Evolutionary conservation across 2,888 invertebrate species (phyloP).

Genomic region (Galeruca laticollis): DNA sequence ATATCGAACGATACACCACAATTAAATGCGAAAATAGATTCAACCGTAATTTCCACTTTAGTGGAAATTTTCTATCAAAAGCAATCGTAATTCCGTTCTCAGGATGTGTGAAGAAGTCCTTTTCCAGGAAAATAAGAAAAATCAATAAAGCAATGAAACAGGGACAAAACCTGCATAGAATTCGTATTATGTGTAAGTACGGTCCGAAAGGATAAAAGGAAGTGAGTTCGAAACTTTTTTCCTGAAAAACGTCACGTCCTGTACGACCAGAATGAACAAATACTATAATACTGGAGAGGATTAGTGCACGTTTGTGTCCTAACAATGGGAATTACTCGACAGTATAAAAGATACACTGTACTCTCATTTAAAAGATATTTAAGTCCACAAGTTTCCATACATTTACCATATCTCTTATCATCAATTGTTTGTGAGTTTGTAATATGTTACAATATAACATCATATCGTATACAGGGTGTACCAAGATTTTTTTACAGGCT

Average conservation of each 20-base stretch:
- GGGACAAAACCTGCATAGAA: conserved; percentile 42
- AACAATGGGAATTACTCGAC: conserved; percentile 38
- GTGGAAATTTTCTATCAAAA: conserved; percentile 32
- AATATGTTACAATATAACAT: too few species aligned
- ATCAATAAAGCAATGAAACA: conserved; percentile 39
- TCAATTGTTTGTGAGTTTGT: too few species aligned
- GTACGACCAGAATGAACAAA: conserved; percentile 41
- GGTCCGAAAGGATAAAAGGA: conserved; percentile 39
- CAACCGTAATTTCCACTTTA: conserved; percentile 31
- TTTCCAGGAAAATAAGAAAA: conserved; percentile 35
- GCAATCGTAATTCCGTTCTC: conserved; percentile 29
- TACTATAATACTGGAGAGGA: conserved; percentile 39
- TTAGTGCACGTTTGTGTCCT: conserved; percentile 36
- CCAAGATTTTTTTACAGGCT: too few species aligned
- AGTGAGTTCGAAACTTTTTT: conserved; percentile 40
- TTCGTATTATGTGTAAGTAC: conserved; percentile 39
- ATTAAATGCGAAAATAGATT: conserved; percentile 29
- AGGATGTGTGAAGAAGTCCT: conserved; percentile 35
- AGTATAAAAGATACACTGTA: background rate
- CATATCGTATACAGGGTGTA: too few species aligned
- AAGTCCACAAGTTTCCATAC: background rate
- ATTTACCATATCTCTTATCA: conserved; percentile 34
- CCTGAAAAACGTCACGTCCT: conserved; percentile 37
- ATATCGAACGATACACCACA: conserved; percentile 27
- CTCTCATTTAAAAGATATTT: background rate